phyloP scores from a whole-genome alignment of 2,113 vertebrate genomes.

The Cryptomyrus ogoouensis region DNA sequence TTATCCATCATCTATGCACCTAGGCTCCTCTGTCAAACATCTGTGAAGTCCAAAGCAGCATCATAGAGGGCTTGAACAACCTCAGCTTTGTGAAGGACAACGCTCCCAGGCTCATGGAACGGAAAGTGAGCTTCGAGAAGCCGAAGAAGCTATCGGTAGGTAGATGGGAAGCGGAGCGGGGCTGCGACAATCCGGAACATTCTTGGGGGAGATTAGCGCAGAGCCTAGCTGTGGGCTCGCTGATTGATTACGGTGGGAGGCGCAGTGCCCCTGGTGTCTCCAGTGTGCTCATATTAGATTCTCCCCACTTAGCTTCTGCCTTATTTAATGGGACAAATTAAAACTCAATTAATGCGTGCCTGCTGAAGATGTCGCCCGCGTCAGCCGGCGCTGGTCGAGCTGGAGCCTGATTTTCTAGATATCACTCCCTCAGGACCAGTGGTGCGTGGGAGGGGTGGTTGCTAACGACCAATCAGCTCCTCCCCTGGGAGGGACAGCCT shows the following conservation, averaged over 20 bases:
- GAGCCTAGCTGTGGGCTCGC: background rate
- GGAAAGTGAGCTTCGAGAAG: constrained; percentile 90
- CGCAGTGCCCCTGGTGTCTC: background rate
- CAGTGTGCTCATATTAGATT: constrained; percentile 10
- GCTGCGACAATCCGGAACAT: background rate
- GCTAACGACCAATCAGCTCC: background rate
- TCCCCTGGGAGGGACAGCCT: background rate
- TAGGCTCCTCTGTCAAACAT: constrained; percentile 73
- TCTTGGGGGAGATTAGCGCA: background rate
- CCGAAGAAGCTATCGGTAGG: constrained; percentile 74
- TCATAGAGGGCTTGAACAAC: constrained; percentile 82
- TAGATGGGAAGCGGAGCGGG: background rate
- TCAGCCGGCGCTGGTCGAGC: constrained; percentile 16
- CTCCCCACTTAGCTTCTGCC: constrained; percentile 1
- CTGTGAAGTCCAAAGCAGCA: constrained; percentile 75
- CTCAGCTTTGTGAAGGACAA: constrained; percentile 85
- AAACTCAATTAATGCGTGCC: constrained; percentile 18
- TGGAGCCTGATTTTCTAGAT: constrained; percentile 30
- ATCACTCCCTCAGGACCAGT: constrained; percentile 3
- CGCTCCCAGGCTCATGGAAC: constrained; percentile 77
- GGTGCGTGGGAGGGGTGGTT: background rate
- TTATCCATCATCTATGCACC: constrained; percentile 26
- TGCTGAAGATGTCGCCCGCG: constrained; percentile 25
- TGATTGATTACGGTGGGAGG: constrained; percentile 8
- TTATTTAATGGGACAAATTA: constrained; percentile 27